Evolutionary conservation across 2,113 vertebrate genomes (phyloP).

Genomic region (Rousettus leschenaultii): DNA sequence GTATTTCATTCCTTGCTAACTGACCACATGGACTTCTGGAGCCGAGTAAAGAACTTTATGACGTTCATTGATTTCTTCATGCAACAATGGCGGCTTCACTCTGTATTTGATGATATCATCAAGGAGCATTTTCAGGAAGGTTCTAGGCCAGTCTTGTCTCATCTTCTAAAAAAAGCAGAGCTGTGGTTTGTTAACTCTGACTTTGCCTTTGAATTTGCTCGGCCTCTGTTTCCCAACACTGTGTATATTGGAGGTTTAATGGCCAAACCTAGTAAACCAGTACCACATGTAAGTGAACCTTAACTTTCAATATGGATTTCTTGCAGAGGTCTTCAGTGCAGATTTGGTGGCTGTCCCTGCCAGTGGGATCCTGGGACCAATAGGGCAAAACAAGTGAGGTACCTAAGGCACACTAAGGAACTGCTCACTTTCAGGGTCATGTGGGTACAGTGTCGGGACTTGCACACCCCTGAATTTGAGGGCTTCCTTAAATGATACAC

Average conservation of each 20-base stretch:
- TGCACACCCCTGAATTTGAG: not conserved
- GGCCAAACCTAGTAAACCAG: slow-evolving; percentile 72
- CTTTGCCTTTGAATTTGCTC: slow-evolving; percentile 83
- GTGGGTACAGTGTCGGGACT: no score
- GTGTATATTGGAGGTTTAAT: slow-evolving; percentile 82
- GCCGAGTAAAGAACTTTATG: slow-evolving; percentile 75
- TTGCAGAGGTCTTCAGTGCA: not conserved
- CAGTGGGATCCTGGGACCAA: not conserved
- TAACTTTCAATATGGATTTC: not conserved
- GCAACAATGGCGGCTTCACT: slow-evolving; percentile 47
- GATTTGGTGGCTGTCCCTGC: not conserved
- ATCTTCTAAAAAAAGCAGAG: slow-evolving; percentile 80
- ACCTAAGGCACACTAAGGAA: not conserved
- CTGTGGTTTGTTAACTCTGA: slow-evolving; percentile 83
- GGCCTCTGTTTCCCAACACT: slow-evolving; percentile 80
- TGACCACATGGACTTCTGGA: slow-evolving; percentile 79
- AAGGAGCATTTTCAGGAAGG: slow-evolving; percentile 76
- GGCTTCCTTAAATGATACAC: not conserved
- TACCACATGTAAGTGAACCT: slow-evolving; percentile 74
- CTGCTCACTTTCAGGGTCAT: not conserved
- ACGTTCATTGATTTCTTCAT: slow-evolving; percentile 55
- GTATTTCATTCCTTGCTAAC: slow-evolving; percentile 64
- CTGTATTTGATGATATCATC: slow-evolving; percentile 68
- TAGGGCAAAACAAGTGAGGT: not conserved
- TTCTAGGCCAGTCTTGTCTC: slow-evolving; percentile 62